These are phyloP conservation scores for Epinotia nisella DNA, from an alignment of 2,888 invertebrate genomes.

Conservation along the genomic window DNA sequence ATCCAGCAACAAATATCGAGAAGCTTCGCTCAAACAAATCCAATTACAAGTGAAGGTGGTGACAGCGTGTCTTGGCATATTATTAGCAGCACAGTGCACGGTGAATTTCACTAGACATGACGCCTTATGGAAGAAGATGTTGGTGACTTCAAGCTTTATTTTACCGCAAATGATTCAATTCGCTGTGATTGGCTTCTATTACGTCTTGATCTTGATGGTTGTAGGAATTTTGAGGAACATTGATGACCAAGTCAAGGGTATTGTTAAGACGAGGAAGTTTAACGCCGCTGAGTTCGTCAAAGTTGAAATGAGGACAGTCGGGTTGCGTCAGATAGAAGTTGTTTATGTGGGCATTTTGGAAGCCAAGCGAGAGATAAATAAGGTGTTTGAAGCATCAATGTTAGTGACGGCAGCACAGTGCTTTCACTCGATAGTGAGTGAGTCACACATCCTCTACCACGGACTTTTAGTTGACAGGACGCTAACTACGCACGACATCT, in stretches of 20 bases:
- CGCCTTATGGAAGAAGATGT: constrained; percentile 65
- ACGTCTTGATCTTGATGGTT: constrained; percentile 61
- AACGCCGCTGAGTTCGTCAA: background rate
- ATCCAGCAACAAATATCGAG: constrained; percentile 52
- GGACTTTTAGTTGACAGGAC: constrained; percentile 56
- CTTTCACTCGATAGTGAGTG: constrained; percentile 72
- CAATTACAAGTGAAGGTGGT: constrained; percentile 53
- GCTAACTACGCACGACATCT: constrained; percentile 59
- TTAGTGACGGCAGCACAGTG: constrained; percentile 66
- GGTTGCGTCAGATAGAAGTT: constrained; percentile 62
- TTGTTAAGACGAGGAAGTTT: constrained; percentile 47
- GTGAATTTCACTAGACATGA: constrained; percentile 64
- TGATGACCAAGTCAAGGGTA: constrained; percentile 53
- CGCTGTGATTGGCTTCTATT: constrained; percentile 61
- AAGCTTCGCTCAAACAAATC: background rate
- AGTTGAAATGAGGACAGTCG: constrained; percentile 49
- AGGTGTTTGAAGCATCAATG: constrained; percentile 67
- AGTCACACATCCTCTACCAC: constrained; percentile 71
- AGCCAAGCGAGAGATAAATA: constrained; percentile 62
- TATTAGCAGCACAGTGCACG: constrained; percentile 55
- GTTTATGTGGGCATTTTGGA: constrained; percentile 62
- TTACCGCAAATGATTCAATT: constrained; percentile 71
- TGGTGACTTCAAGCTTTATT: constrained; percentile 63
- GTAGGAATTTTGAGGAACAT: constrained; percentile 60
- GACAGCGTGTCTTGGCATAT: constrained; percentile 50